Evolutionary conservation across 2,797 vertebrate genomes (phyloP).

Genomic region (Hylomyscus alleni): DNA sequence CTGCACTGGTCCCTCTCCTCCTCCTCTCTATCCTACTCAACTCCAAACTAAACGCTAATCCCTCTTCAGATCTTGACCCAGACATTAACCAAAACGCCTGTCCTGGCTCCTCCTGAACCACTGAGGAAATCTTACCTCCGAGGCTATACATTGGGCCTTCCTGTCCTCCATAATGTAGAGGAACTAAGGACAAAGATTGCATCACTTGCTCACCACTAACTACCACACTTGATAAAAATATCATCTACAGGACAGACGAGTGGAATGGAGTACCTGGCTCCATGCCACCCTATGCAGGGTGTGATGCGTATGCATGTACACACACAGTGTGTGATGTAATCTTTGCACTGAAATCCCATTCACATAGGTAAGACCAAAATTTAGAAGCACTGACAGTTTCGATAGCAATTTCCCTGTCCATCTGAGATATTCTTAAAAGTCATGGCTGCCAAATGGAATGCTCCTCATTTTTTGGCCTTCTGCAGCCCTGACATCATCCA

Average conservation of each 20-base stretch:
- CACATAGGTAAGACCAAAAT: conserved; percentile 7
- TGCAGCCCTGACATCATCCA: conserved; percentile 73
- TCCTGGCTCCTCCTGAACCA: background rate
- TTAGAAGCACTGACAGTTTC: conserved; percentile 57
- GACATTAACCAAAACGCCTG: background rate
- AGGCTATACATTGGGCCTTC: background rate
- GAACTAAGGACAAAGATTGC: background rate
- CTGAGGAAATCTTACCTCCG: background rate
- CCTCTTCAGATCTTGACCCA: background rate
- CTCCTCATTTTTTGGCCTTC: conserved; percentile 33
- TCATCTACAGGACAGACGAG: background rate
- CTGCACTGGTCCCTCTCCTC: background rate
- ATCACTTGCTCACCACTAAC: background rate
- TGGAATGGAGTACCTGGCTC: rapidly evolving
- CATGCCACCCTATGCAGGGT: background rate
- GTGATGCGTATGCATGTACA: rapidly evolving
- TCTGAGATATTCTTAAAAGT: conserved; percentile 76
- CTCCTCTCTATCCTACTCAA: rapidly evolving
- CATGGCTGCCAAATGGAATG: conserved; percentile 69
- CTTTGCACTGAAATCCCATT: background rate
- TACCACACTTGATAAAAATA: background rate
- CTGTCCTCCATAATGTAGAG: background rate
- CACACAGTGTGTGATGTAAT: background rate
- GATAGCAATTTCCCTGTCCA: conserved; percentile 68
- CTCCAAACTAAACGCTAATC: background rate